Evolutionary conservation across 2,113 vertebrate genomes (phyloP), one percentile per base, ranked within the genome.

Genomic region (Chloropsis hardwickii): DNA sequence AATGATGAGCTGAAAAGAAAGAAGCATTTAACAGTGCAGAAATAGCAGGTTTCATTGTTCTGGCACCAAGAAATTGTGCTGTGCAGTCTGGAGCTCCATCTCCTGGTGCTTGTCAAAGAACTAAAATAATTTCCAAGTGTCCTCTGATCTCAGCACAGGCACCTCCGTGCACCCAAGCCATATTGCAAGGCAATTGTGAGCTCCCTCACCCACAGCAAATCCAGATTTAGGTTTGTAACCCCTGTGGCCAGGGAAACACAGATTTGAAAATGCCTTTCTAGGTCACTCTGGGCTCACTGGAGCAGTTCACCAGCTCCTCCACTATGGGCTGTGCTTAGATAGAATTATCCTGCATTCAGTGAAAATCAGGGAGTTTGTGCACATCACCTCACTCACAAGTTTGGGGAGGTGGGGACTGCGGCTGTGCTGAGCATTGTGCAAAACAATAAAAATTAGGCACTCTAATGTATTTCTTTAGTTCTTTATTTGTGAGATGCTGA

Each of bases 31-130:
- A 35, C 56, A 6, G 2, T 40, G 39, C 62, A 93, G 50, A 91
- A 93, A 90, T 57, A 61, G 61, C 53, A 79, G 18, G 25, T 90
- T 85, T 77, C 84, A 50, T 80, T 91, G 66, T 50, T 91, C 57
- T 5, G 4, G 31, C 62, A 85, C 23, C 13, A 62, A 72, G 84
- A 76, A 94, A 85, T 72, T 37, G 12, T 14, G 47, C 85, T 93
- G 31, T 1, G 5, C 53, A 93, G 81, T 87, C 94, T 96, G 67
- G 73, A 95, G 94, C 94, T 95, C 94, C 95, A 95, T 95, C 94
- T 95, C 85, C 93, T 96, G 93, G 93, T 58, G 12, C 47, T 77
- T 83, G 29, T 54, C 79, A 73, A 73, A 69, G 72, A 83, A 40
- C 5, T 39, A 42, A 35, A 85, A 80, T n/a, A 0, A 53, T 72